Conservation (phyloP, 2,888 invertebrate genomes). For the Yponomeuta sedellus region DNA sequence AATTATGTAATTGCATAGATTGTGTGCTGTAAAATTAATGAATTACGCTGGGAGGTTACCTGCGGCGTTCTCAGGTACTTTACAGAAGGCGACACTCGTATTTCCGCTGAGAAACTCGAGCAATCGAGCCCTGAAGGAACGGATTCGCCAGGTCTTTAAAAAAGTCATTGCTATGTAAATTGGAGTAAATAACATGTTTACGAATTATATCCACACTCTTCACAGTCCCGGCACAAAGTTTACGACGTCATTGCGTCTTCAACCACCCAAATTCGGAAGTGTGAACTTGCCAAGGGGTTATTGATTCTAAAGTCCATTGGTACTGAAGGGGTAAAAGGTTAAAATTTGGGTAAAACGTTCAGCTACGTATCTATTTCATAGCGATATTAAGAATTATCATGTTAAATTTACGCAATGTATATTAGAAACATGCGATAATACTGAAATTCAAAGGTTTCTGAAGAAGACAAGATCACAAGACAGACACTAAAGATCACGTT, state of each 20-base stretch:
- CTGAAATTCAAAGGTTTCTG: constrained; percentile 4
- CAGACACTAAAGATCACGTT: background rate
- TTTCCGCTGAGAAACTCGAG: constrained; percentile 76
- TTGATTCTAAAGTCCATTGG: constrained; percentile 66
- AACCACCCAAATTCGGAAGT: constrained; percentile 7
- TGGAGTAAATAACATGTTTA: constrained; percentile 83
- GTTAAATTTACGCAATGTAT: background rate
- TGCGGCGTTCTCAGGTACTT: constrained; percentile 73
- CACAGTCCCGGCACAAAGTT: constrained; percentile 20
- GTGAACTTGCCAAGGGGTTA: constrained; percentile 39
- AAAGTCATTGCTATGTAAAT: constrained; percentile 90
- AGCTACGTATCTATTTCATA: too few species aligned
- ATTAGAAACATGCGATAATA: background rate
- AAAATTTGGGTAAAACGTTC: background rate
- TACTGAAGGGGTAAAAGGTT: constrained; percentile 17
- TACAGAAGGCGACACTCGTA: constrained; percentile 78
- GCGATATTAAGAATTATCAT: background rate
- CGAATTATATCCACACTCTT: background rate
- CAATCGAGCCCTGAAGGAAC: constrained; percentile 81
- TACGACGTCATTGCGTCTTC: background rate
- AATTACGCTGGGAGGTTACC: constrained; percentile 34
- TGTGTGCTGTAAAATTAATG: background rate
- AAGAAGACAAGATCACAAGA: background rate
- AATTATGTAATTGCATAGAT: background rate
- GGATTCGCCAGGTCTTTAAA: constrained; percentile 87